phyloP scores from a whole-genome alignment of 2,888 invertebrate species.

The Conus canariensis region DNA sequence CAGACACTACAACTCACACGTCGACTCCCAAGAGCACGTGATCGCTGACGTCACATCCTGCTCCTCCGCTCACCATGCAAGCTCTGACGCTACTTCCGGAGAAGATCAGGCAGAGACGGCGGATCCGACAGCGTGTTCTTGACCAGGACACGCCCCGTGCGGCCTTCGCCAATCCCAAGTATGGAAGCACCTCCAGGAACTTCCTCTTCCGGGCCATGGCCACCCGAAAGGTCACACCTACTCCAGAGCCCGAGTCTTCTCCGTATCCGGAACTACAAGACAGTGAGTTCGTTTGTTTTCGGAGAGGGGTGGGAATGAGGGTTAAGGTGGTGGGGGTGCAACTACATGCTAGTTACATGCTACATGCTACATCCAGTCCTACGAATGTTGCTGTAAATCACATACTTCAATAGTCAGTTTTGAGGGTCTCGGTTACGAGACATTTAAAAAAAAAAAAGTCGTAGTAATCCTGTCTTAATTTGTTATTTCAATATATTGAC shows the following conservation, averaged over 20 bases:
- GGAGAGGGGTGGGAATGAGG: too few species aligned
- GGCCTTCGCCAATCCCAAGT: constrained; percentile 41
- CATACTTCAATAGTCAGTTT: too few species aligned
- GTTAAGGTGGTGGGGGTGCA: too few species aligned
- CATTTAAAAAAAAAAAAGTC: too few species aligned
- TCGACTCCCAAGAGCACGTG: not conserved
- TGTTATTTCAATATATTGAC: too few species aligned
- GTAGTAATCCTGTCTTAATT: too few species aligned
- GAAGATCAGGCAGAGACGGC: constrained; percentile 29
- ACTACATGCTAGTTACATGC: too few species aligned
- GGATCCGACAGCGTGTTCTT: constrained; percentile 29
- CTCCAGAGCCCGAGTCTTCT: not conserved
- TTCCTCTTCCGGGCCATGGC: constrained; percentile 38
- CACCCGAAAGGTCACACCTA: constrained; percentile 31
- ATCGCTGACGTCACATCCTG: not conserved
- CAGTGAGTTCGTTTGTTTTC: not conserved
- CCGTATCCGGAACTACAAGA: constrained; percentile 12
- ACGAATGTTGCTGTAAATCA: too few species aligned
- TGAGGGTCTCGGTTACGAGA: too few species aligned
- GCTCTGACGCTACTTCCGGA: constrained; percentile 36
- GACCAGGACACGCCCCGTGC: constrained; percentile 27
- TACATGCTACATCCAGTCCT: too few species aligned
- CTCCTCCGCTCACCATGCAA: constrained; percentile 12
- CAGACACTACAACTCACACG: too few species aligned
- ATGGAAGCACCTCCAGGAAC: constrained; percentile 39